A percentile compares a stretch with the other conserved stretches of the same genome.
phyloP scores from a whole-genome alignment of 2,888 invertebrate species.

The Epirrhoe tristata region DNA sequence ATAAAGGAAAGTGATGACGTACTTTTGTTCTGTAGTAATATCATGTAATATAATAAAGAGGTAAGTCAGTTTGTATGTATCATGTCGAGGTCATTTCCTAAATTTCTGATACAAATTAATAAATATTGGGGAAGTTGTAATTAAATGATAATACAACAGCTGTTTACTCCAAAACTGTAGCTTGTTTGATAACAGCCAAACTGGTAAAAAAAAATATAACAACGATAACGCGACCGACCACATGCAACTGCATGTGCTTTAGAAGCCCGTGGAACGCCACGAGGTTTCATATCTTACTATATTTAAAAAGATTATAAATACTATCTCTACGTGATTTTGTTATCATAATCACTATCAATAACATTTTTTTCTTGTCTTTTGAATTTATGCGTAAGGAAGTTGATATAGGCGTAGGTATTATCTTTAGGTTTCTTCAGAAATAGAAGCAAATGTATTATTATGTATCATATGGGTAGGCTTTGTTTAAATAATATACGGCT shows the following conservation, averaged over 20 bases:
- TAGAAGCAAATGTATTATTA: no score
- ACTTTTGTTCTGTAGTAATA: no score
- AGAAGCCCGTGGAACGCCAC: slow-evolving; percentile 12
- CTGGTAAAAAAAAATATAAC: not conserved
- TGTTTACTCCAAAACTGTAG: no score
- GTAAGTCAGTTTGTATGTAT: no score
- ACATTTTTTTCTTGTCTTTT: slow-evolving; percentile 1
- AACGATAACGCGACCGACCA: slow-evolving; percentile 4
- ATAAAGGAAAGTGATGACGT: not conserved
- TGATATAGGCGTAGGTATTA: slow-evolving; percentile 5
- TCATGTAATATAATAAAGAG: no score
- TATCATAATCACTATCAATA: slow-evolving; percentile 16
- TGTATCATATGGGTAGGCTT: no score
- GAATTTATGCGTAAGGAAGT: not conserved
- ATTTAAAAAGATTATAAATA: slow-evolving; percentile 3
- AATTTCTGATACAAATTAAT: no score
- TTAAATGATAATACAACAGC: no score
- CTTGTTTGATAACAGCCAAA: not conserved
- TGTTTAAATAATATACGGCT: no score
- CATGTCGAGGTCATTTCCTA: no score
- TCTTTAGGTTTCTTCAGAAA: no score
- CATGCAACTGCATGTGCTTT: slow-evolving; percentile 14
- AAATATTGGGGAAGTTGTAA: no score
- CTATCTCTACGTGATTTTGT: slow-evolving; percentile 22
- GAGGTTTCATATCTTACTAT: slow-evolving; percentile 12